Percentiles rank a stretch among this genome's conserved stretches.
These are phyloP conservation scores for Phaenicophaeus curvirostris DNA, from an alignment of 2,797 vertebrate species.

Conservation along the genomic window DNA sequence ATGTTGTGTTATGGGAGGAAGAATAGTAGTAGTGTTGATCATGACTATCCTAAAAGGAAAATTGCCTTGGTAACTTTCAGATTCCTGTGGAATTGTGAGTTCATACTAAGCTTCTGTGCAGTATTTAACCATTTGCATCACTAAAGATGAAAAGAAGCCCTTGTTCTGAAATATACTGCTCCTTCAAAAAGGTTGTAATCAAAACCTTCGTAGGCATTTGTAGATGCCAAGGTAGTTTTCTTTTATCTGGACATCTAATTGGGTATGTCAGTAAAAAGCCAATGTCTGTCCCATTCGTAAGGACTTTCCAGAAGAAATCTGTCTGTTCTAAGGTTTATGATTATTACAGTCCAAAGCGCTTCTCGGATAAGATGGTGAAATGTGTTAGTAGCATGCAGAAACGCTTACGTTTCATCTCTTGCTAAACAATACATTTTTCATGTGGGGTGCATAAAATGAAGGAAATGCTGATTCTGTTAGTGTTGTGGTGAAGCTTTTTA, in stretches of 20 bases:
- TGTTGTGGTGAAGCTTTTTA: conserved; percentile 76
- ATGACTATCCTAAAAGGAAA: conserved; percentile 80
- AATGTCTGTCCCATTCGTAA: conserved; percentile 53
- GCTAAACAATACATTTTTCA: conserved; percentile 69
- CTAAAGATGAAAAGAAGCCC: conserved; percentile 68
- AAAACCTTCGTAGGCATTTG: conserved; percentile 66
- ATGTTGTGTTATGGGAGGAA: conserved; percentile 69
- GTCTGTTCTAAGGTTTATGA: conserved; percentile 54
- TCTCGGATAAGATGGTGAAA: conserved; percentile 65
- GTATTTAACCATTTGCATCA: conserved; percentile 72
- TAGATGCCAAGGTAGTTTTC: conserved; percentile 81
- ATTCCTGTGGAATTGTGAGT: conserved; percentile 87
- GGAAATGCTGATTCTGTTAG: conserved; percentile 71
- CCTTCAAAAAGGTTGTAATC: conserved; percentile 62
- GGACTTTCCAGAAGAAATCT: conserved; percentile 62
- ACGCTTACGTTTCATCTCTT: conserved; percentile 68
- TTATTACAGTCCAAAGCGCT: conserved; percentile 65
- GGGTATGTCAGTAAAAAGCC: conserved; percentile 64
- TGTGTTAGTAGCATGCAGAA: conserved; percentile 78
- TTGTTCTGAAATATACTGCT: conserved; percentile 70
- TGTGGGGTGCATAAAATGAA: conserved; percentile 67
- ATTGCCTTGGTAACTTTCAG: conserved; percentile 82
- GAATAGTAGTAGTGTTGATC: conserved; percentile 69
- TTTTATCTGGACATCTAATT: conserved; percentile 68
- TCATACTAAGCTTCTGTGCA: conserved; percentile 79